Conservation (phyloP, 2,113 vertebrate species). For the Alexandromys fortis region DNA sequence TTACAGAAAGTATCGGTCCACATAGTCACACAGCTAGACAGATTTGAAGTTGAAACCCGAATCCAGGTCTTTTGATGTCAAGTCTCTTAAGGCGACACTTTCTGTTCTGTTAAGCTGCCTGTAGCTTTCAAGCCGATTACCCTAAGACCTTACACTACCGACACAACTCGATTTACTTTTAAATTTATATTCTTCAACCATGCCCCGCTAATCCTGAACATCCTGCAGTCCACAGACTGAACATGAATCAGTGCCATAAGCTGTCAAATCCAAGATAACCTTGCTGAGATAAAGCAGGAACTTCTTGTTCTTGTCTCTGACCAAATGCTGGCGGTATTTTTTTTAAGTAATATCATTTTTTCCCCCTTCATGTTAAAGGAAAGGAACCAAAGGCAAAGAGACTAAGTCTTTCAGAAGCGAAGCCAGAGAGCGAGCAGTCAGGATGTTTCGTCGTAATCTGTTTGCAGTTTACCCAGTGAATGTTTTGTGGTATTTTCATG, state of each 20-base stretch:
- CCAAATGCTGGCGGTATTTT: not conserved
- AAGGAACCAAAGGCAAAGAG: not conserved
- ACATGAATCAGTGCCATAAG: not conserved
- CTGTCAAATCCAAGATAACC: not conserved
- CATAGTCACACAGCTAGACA: not conserved
- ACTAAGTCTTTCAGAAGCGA: slow-evolving; percentile 4
- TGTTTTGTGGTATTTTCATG: slow-evolving; percentile 70
- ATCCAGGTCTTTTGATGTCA: not conserved
- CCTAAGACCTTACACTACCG: not conserved
- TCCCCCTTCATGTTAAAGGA: not conserved
- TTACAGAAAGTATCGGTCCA: not conserved
- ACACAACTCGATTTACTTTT: slow-evolving; percentile 25
- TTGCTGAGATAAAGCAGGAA: not conserved
- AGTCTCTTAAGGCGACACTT: not conserved
- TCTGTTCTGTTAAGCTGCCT: not conserved
- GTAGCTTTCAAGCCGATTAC: not conserved
- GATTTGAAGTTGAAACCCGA: not conserved
- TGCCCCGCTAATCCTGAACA: not conserved
- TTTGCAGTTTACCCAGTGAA: slow-evolving; percentile 59
- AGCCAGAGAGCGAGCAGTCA: not conserved
- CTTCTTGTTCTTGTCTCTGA: slow-evolving; percentile 29
- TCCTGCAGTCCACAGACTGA: not conserved
- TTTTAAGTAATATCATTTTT: slow-evolving; percentile 26
- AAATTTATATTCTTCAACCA: not conserved
- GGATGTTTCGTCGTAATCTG: not conserved